These are phyloP conservation scores for Lindbergichthys nudifrons DNA, from an alignment of 2,797 vertebrate genomes.

Conservation along the genomic window DNA sequence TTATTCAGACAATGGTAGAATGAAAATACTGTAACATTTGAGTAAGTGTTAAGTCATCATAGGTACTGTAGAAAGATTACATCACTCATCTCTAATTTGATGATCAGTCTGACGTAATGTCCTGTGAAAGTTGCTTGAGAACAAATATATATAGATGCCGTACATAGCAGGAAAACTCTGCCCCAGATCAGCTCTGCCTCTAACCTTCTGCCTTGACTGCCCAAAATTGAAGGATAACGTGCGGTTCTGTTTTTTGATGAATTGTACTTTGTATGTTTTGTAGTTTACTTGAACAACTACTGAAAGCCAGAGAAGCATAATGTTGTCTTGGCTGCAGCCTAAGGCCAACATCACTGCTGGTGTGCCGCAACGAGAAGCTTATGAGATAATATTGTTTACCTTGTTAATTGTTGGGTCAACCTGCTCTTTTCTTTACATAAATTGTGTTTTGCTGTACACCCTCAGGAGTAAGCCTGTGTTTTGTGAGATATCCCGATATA, in stretches of 20 bases:
- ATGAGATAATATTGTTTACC: not conserved
- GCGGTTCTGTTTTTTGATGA: not conserved
- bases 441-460: conserved; percentile 58
- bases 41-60: not conserved
- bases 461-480: conserved; percentile 62
- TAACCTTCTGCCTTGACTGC: not conserved
- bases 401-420: not conserved
- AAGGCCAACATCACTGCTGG: not conserved
- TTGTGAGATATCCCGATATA: conserved; percentile 62
- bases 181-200: not conserved
- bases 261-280: not conserved
- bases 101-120: too few species aligned
- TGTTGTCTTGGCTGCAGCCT: conserved; percentile 1
- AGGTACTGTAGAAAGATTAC: not conserved
- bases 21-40: not conserved
- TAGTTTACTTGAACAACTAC: not conserved
- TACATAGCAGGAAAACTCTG: not conserved
- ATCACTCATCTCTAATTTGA: not conserved
- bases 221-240: not conserved
- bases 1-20: not conserved
- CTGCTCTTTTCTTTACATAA: conserved; percentile 29
- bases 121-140: too few species aligned
- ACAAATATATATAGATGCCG: not conserved
- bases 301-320: not conserved
- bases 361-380: not conserved